These are phyloP conservation scores for Colletes collaris DNA, from an alignment of 2,888 invertebrate genomes.

Conservation along the genomic window DNA sequence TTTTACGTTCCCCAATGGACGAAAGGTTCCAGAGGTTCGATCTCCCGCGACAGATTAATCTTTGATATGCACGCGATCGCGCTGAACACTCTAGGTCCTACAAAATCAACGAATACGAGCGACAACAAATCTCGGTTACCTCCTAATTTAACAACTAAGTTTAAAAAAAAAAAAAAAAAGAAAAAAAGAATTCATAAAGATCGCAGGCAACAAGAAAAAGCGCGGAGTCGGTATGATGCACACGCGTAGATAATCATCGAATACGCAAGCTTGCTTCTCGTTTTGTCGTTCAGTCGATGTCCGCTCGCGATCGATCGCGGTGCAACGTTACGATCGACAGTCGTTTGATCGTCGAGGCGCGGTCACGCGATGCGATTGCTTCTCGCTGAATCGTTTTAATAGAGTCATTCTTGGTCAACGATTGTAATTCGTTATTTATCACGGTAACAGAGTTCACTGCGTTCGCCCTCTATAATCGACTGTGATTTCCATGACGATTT, in stretches of 20 bases:
- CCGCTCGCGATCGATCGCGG: constrained; percentile 1
- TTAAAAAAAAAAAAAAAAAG: neutral
- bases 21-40: neutral
- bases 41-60: constrained; percentile 34
- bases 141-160: constrained; percentile 30
- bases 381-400: neutral
- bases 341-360: constrained; percentile 2
- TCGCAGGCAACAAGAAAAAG: constrained; percentile 18
- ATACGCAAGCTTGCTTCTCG: neutral
- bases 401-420: neutral
- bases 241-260: neutral
- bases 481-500: neutral
- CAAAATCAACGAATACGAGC: constrained; percentile 24
- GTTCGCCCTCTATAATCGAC: constrained; percentile 1
- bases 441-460: neutral
- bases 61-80: constrained; percentile 29
- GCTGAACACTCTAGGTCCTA: constrained; percentile 8
- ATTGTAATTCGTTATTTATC: neutral
- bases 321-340: neutral
- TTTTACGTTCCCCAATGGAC: too few relatives aligned
- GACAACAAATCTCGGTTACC: constrained; percentile 21
- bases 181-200: constrained; percentile 13
- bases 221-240: neutral
- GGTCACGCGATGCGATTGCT: neutral
- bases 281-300: neutral